Evolutionary conservation across 1,140 invertebrate species (phyloP).

Genomic region (Heliconius melpomene): DNA sequence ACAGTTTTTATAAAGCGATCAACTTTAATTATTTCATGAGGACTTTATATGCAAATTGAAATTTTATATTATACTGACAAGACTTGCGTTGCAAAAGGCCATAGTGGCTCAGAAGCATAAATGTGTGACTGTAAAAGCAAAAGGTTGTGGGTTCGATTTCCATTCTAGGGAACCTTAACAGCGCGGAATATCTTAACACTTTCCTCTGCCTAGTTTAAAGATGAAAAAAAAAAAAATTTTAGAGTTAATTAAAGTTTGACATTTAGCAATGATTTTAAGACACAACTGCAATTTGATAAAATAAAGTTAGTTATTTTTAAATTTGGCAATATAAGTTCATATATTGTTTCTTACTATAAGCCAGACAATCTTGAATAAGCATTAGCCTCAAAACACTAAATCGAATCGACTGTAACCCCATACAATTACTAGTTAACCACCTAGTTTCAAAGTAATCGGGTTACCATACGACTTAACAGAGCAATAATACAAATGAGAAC

Average conservation of each 20-base stretch:
- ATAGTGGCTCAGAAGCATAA: too few species aligned
- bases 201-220: too few species aligned
- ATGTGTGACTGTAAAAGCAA: too few species aligned
- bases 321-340: not conserved
- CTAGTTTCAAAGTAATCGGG: slow-evolving; percentile 36
- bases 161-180: too few species aligned
- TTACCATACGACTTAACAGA: slow-evolving; percentile 21
- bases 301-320: not conserved
- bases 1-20: not conserved
- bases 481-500: not conserved
- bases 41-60: not conserved
- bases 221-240: not conserved
- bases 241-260: not conserved
- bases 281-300: not conserved
- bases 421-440: slow-evolving; percentile 36
- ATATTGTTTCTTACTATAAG: not conserved
- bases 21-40: not conserved
- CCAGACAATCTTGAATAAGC: slow-evolving; percentile 29
- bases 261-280: not conserved
- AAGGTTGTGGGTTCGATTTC: too few species aligned
- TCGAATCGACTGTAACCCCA: slow-evolving; percentile 37
- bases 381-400: slow-evolving; percentile 32
- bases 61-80: not conserved
- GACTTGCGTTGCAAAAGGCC: too few species aligned
- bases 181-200: too few species aligned